These are phyloP conservation scores for Harpegnathos saltator DNA, from an alignment of 1,140 invertebrate genomes.

Conservation along the genomic window DNA sequence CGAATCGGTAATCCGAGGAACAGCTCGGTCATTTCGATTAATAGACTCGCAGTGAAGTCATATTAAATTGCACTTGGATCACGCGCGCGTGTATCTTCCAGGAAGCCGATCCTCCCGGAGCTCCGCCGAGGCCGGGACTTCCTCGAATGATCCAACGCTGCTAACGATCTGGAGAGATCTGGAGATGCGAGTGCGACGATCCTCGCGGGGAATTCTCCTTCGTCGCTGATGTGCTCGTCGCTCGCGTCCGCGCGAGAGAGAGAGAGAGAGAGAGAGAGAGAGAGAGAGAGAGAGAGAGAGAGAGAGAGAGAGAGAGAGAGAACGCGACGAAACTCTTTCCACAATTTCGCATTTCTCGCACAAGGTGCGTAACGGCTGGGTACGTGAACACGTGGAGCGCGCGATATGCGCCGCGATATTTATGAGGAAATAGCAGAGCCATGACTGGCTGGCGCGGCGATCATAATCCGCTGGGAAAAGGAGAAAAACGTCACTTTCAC, in stretches of 20 bases:
- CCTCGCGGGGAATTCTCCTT: conserved; percentile 26
- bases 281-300: too few relatives aligned
- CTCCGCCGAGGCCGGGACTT: conserved; percentile 2
- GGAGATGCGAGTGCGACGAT: conserved; percentile 39
- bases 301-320: too few relatives aligned
- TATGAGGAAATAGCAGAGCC: conserved; percentile 37
- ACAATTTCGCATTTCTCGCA: too few relatives aligned
- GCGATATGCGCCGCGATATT: conserved; percentile 40
- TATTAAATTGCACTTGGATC: conserved; percentile 47
- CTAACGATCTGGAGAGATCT: conserved; percentile 7
- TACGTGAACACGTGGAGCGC: too few relatives aligned
- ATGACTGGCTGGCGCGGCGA: conserved; percentile 39
- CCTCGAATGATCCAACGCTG: conserved; percentile 26
- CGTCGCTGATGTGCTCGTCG: not conserved
- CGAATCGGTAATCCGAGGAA: conserved; percentile 35
- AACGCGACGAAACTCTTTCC: too few relatives aligned
- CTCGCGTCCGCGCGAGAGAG: too few relatives aligned
- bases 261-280: too few relatives aligned
- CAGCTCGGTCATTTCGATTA: conserved; percentile 57
- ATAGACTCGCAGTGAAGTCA: conserved; percentile 56
- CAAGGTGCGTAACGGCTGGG: too few relatives aligned
- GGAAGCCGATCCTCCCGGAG: conserved; percentile 25
- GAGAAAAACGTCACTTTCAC: conserved; percentile 62
- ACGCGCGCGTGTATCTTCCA: conserved; percentile 31
- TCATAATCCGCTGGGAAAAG: conserved; percentile 41